phyloP scores from a whole-genome alignment of 1,140 invertebrate species.

The Zaprionus inermis region DNA sequence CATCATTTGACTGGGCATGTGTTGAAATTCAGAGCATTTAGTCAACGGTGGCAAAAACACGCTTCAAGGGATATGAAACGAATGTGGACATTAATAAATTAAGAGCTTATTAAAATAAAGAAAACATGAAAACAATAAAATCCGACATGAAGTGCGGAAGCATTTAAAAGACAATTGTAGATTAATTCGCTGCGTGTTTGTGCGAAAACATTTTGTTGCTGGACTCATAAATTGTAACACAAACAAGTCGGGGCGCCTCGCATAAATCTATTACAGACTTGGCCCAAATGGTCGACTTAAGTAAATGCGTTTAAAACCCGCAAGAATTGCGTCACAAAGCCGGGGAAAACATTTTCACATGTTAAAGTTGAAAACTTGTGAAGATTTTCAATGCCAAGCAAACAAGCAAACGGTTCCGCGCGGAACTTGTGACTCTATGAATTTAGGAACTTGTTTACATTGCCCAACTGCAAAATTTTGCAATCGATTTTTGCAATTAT shows the following conservation, averaged over 20 bases:
- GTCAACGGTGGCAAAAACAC: neutral
- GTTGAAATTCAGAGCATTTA: conserved; percentile 23
- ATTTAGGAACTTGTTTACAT: neutral
- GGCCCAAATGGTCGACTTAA: conserved; percentile 25
- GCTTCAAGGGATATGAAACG: conserved; percentile 13
- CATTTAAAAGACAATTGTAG: conserved; percentile 12
- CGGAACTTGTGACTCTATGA: neutral
- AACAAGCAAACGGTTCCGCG: neutral
- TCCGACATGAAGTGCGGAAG: conserved; percentile 6
- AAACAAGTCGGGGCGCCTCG: neutral
- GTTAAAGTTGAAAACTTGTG: conserved; percentile 29
- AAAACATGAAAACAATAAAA: conserved; percentile 8
- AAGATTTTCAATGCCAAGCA: conserved; percentile 29
- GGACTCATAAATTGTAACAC: conserved; percentile 30
- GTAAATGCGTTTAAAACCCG: neutral
- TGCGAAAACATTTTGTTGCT: conserved; percentile 19
- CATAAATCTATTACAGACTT: conserved; percentile 37
- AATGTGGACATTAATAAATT: conserved; percentile 34
- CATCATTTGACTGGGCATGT: conserved; percentile 22
- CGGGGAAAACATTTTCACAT: conserved; percentile 37
- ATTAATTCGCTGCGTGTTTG: conserved; percentile 28
- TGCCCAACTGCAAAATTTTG: neutral
- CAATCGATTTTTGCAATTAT: neutral
- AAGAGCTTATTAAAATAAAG: conserved; percentile 20
- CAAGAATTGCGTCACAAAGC: conserved; percentile 25